phyloP scores from a whole-genome alignment of 1,140 invertebrate genomes.

The Leptinotarsa texana region DNA sequence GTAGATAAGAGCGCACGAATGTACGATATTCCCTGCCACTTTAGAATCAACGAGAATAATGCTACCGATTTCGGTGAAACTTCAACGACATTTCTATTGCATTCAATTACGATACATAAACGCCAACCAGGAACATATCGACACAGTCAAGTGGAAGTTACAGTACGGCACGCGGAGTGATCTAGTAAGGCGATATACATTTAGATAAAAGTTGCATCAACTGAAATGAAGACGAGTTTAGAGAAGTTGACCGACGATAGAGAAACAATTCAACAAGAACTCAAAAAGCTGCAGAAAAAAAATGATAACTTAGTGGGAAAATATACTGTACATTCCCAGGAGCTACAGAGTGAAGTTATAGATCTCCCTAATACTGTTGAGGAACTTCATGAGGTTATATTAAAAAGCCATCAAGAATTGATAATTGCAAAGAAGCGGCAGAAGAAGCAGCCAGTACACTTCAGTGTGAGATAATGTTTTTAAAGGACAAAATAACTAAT shows the following conservation, averaged over 20 bases:
- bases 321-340: slow-evolving; percentile 80
- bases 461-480: slow-evolving; percentile 72
- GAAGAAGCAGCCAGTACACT: slow-evolving; percentile 76
- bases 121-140: no score
- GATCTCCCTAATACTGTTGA: slow-evolving; percentile 89
- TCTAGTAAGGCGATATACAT: no score
- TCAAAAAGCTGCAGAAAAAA: slow-evolving; percentile 78
- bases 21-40: no score
- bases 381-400: slow-evolving; percentile 85
- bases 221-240: slow-evolving; percentile 68
- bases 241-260: slow-evolving; percentile 70
- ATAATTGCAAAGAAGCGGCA: slow-evolving; percentile 85
- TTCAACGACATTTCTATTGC: no score
- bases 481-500: slow-evolving; percentile 69
- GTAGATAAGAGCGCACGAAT: no score
- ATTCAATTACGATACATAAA: no score
- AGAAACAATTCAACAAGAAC: slow-evolving; percentile 75
- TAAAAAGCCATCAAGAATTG: slow-evolving; percentile 86
- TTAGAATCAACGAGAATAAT: no score
- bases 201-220: no score
- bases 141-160: no score
- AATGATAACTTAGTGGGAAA: slow-evolving; percentile 88
- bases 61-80: no score
- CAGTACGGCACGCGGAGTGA: no score
- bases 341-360: slow-evolving; percentile 90